These are phyloP conservation scores for Hybognathus amarus DNA, from an alignment of 2,797 vertebrate species.

Conservation along the genomic window DNA sequence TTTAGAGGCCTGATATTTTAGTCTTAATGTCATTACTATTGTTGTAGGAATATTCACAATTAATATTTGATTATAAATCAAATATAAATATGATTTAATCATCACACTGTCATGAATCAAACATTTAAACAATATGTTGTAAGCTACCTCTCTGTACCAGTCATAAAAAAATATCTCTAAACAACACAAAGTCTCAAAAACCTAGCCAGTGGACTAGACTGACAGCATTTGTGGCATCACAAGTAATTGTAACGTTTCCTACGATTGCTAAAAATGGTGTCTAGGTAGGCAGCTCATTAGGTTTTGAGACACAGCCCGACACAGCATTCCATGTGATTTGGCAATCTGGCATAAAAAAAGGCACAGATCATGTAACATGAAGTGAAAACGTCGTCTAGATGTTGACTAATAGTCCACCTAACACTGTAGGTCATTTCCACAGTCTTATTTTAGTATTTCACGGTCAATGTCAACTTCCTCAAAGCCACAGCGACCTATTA, in stretches of 20 bases:
- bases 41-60: neutral
- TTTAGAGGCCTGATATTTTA: no score
- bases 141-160: neutral
- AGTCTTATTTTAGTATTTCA: conserved; percentile 6
- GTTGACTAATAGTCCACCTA: neutral
- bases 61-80: neutral
- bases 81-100: neutral
- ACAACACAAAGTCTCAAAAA: neutral
- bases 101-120: neutral
- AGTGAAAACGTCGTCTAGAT: neutral
- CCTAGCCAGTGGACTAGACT: neutral
- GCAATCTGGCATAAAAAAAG: neutral
- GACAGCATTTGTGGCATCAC: neutral
- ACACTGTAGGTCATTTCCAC: conserved; percentile 1
- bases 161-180: neutral
- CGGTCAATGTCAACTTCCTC: conserved; percentile 36
- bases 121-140: neutral
- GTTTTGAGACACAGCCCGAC: neutral
- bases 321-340: neutral
- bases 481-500: conserved; percentile 16
- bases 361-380: neutral
- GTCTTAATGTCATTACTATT: neutral
- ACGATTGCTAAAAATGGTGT: neutral
- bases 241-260: neutral
- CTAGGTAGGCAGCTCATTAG: neutral